Evolutionary conservation across 2,797 vertebrate species (phyloP), one percentile per base, ranked within the genome.

Genomic region (Holocentrus rufus): DNA sequence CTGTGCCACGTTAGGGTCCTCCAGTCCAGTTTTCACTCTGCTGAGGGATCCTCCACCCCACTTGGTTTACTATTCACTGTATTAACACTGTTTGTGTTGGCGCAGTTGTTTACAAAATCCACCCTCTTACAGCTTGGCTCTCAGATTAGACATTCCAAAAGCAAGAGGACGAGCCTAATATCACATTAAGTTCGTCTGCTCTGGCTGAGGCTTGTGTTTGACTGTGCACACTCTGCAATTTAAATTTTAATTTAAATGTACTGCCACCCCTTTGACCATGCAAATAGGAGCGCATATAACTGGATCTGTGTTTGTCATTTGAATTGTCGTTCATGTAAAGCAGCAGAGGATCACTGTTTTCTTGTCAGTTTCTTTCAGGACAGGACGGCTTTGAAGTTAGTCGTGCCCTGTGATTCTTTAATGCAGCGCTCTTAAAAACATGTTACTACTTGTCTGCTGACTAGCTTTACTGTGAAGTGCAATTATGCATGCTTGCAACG

Each of bases 301-400:
- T 62, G 1, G 0, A 42, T 73, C 60, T 61, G 49, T 65, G 60
- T 81, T 4, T 17, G 27, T 34, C 10, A 46, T 82, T 76, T 79
- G 44, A 59, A 25, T 67, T 17, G 15, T 54, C 22, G 17, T 68
- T n/a, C 50, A 56, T 71, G 18, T 63, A 46, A 69, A 76, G 47
- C 10, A 22, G n/a, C 11, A 42, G n/a, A 10, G 18, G 3, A 39
- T 39, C 57, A 22, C 34, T 14, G 3, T 20, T 20, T 56, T 56
- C 27, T 7, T 31, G 54, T 56, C 15, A 7, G 1, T 56, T 18
- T 27, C 54, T 25, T 30, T 31, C 15, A 27, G 17, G 1, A 56
- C 11, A 27, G 54, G 25, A 31, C 31, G 23, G 54, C 25, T 27
- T 30, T 27, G 14, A 34, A 15, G 54, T 50, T 55, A 13, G 71